A percentile compares a stretch with the other conserved stretches of the same genome.
Conservation (phyloP, 1,140 invertebrate genomes). For the Drosophila ficusphila region DNA sequence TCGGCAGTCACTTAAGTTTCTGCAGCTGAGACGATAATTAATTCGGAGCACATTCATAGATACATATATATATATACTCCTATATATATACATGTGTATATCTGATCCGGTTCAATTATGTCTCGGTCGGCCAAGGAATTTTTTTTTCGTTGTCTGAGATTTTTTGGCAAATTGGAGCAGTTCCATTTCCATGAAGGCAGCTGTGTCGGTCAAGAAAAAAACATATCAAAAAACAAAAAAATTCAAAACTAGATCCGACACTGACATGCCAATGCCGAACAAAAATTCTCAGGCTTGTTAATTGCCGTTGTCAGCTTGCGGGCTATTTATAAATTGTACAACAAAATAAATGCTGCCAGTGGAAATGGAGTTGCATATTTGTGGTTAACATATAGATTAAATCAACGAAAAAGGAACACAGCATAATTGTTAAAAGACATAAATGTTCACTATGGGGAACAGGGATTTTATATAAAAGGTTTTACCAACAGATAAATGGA, state of each 20-base stretch:
- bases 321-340: constrained; percentile 70
- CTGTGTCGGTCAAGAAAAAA: constrained; percentile 20
- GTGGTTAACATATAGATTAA: constrained; percentile 46
- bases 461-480: too few species aligned
- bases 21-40: constrained; percentile 75
- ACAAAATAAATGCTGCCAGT: constrained; percentile 38
- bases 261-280: constrained; percentile 68
- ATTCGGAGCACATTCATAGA: constrained; percentile 59
- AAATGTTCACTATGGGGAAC: too few species aligned
- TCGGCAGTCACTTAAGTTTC: constrained; percentile 55
- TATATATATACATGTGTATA: constrained; percentile 4
- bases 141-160: constrained; percentile 54
- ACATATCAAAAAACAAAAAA: background rate
- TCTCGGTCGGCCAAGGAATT: constrained; percentile 60
- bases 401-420: constrained; percentile 6
- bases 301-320: constrained; percentile 76
- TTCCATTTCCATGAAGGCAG: constrained; percentile 67
- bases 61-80: background rate
- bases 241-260: constrained; percentile 32
- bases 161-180: constrained; percentile 76
- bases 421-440: too few species aligned
- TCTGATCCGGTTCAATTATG: constrained; percentile 75
- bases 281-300: constrained; percentile 78
- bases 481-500: too few species aligned
- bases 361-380: constrained; percentile 45